These are phyloP conservation scores for Taurulus bubalis DNA, from an alignment of 2,113 vertebrate species.

Conservation along the genomic window DNA sequence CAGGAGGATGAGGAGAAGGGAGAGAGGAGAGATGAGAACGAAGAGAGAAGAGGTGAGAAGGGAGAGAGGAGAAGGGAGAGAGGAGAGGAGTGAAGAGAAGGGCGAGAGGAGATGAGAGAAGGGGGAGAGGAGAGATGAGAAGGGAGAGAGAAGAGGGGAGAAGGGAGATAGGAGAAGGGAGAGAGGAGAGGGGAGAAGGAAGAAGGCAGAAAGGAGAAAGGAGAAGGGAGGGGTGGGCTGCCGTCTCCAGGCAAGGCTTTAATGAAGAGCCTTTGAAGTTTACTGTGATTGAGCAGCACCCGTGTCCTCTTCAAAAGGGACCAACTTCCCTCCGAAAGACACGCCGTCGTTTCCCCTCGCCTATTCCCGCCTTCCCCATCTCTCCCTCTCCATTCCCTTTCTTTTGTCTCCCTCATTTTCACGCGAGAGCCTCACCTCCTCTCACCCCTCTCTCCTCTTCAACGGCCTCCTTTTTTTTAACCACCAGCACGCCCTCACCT, in stretches of 20 bases:
- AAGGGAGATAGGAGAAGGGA: conserved; percentile 18
- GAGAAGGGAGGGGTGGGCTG: conserved; percentile 11
- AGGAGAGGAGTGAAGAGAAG: conserved; percentile 35
- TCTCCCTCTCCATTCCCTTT: conserved; percentile 33
- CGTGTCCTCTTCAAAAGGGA: conserved; percentile 61
- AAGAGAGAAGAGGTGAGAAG: conserved; percentile 11
- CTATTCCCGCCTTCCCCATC: conserved; percentile 2
- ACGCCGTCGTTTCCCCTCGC: conserved; percentile 24
- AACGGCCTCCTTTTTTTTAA: conserved; percentile 9
- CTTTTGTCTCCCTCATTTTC: conserved; percentile 51
- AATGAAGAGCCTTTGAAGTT: conserved; percentile 78
- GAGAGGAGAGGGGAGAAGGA: too few relatives aligned
- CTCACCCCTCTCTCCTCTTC: conserved; percentile 10
- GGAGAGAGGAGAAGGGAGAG: background rate
- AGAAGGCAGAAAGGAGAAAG: background rate
- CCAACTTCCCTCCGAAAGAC: conserved; percentile 43
- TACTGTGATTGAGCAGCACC: conserved; percentile 62
- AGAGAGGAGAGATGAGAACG: conserved; percentile 51
- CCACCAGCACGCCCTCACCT: background rate
- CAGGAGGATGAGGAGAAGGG: background rate
- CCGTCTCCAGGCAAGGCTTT: conserved; percentile 68
- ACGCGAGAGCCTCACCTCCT: conserved; percentile 31
- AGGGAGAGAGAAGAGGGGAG: conserved; percentile 30
- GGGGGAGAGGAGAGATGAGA: conserved; percentile 37
- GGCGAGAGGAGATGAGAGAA: conserved; percentile 36